phyloP scores from a whole-genome alignment of 92 coral and sea anemone genomes.

The Hydrozoanthus gracilis region DNA sequence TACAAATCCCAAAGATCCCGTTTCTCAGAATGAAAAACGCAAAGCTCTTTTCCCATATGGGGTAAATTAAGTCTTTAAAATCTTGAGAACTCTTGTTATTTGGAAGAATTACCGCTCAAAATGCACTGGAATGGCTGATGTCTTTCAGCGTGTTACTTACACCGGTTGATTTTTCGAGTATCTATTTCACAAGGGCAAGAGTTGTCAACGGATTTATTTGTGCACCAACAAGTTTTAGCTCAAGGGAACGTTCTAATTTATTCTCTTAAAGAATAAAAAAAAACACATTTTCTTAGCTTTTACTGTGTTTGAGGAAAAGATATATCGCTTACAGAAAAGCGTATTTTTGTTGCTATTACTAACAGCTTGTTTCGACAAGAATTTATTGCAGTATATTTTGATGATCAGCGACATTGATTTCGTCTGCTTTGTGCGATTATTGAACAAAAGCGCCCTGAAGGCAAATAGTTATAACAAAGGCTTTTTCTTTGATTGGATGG shows the following conservation, averaged over 20 bases:
- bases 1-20: background rate
- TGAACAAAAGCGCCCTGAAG: constrained; percentile 16
- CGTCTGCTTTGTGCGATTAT: background rate
- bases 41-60: constrained; percentile 31
- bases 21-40: background rate
- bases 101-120: constrained; percentile 11
- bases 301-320: background rate
- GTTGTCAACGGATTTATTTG: background rate
- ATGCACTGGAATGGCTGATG: background rate
- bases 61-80: constrained; percentile 25
- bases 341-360: background rate
- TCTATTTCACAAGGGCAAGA: background rate
- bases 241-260: background rate
- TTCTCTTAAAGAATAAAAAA: background rate
- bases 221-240: background rate
- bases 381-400: background rate
- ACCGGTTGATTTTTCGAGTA: constrained; percentile 6
- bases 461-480: constrained; percentile 19
- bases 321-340: background rate
- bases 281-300: background rate
- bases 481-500: constrained; percentile 9
- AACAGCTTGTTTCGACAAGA: constrained; percentile 11
- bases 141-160: constrained; percentile 24
- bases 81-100: constrained; percentile 29
- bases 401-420: constrained; percentile 4